phyloP scores from a whole-genome alignment of 2,113 vertebrate genomes.

The Myocastor coypus region DNA sequence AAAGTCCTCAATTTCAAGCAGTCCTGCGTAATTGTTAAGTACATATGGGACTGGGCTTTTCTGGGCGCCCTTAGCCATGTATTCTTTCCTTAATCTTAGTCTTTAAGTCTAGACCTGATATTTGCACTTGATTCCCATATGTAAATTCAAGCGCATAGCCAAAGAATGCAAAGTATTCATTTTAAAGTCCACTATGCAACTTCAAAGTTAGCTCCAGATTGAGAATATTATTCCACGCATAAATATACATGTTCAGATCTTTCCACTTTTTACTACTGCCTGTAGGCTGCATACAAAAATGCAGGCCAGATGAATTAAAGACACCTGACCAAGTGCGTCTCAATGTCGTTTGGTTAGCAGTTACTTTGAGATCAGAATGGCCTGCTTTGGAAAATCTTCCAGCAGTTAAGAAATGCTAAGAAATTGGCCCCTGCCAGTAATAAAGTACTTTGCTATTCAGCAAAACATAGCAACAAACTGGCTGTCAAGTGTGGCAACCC shows the following conservation, averaged over 20 bases:
- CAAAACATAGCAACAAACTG: slow-evolving; percentile 65
- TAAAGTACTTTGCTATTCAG: slow-evolving; percentile 61
- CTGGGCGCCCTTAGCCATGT: not conserved
- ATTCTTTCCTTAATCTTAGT: slow-evolving; percentile 35
- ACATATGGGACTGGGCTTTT: not conserved
- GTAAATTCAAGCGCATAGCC: slow-evolving; percentile 71
- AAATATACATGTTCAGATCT: slow-evolving; percentile 71
- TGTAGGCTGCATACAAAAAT: not conserved
- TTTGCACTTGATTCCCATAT: slow-evolving; percentile 63
- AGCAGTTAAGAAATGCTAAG: slow-evolving; percentile 65
- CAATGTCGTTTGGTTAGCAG: not conserved
- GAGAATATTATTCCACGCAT: slow-evolving; percentile 74
- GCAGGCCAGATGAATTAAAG: not conserved
- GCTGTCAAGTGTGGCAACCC: slow-evolving; percentile 67
- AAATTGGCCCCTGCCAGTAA: slow-evolving; percentile 52
- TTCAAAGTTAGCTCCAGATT: slow-evolving; percentile 71
- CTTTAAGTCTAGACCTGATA: slow-evolving; percentile 49
- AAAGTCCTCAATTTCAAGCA: slow-evolving; percentile 2
- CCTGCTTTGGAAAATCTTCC: slow-evolving; percentile 65
- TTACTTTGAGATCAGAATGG: not conserved
- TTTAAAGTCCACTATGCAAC: slow-evolving; percentile 78
- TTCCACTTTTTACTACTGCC: slow-evolving; percentile 17
- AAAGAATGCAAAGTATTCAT: slow-evolving; percentile 46
- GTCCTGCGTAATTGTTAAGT: slow-evolving; percentile 32
- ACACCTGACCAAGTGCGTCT: not conserved